These are phyloP conservation scores for Eubasilissa regina DNA, from an alignment of 1,140 invertebrate species.

Conservation along the genomic window DNA sequence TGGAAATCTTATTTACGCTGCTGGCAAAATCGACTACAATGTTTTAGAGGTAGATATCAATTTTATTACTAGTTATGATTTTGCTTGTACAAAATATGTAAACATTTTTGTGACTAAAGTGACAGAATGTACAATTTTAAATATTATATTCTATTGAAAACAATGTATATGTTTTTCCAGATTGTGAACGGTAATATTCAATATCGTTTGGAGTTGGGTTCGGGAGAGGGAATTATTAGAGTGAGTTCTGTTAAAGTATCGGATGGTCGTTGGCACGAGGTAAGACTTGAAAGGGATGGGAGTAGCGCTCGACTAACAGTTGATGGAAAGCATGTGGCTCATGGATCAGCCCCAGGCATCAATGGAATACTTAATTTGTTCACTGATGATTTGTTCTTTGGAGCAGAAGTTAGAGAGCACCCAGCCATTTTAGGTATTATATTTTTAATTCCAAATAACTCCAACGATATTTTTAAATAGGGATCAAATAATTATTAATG, in stretches of 20 bases:
- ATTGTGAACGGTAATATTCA: constrained; percentile 85
- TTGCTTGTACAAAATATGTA: no score
- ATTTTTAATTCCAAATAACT: neutral
- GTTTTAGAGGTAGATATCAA: constrained; percentile 78
- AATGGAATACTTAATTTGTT: constrained; percentile 88
- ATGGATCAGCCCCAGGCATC: constrained; percentile 84
- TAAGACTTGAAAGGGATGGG: constrained; percentile 82
- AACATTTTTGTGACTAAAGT: no score
- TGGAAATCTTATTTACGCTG: constrained; percentile 87
- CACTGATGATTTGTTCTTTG: constrained; percentile 84
- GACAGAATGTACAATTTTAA: no score
- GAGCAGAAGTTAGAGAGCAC: constrained; percentile 83
- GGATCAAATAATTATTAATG: no score
- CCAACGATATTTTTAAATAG: no score
- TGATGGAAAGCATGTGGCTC: constrained; percentile 81
- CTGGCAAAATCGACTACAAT: constrained; percentile 88
- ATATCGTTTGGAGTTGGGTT: constrained; percentile 89
- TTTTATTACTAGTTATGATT: no score
- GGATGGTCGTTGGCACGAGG: constrained; percentile 90
- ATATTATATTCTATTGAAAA: no score
- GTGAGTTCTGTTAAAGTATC: constrained; percentile 82
- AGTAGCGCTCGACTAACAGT: constrained; percentile 82
- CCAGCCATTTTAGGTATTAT: constrained; percentile 71
- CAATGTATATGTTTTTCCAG: constrained; percentile 37
- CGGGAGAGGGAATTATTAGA: constrained; percentile 85